Evolutionary conservation across 2,888 invertebrate species (phyloP).

Genomic region (Standfussiana lucernea): DNA sequence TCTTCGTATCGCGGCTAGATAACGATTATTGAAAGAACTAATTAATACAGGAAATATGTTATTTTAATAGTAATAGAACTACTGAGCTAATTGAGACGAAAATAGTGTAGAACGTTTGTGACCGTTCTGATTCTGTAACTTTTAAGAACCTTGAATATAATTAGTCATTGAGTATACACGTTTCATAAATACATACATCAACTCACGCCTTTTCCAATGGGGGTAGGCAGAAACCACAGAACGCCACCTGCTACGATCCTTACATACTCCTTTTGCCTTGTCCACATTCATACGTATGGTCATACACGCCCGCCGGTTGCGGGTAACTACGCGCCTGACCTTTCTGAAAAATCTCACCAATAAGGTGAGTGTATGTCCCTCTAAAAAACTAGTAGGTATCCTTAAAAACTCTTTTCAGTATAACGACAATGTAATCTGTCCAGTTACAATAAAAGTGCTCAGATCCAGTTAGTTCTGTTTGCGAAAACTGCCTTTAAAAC

Average conservation of each 20-base stretch:
- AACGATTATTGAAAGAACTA: not conserved
- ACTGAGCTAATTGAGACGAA: not conserved
- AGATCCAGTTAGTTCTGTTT: conserved; percentile 65
- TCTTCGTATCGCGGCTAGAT: not conserved
- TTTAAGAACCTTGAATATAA: not conserved
- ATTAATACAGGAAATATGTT: not conserved
- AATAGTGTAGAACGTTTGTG: not conserved
- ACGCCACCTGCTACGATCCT: too few relatives aligned
- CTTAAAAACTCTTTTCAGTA: not conserved
- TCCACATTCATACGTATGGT: too few relatives aligned
- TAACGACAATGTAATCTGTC: conserved; percentile 38
- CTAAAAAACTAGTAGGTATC: not conserved
- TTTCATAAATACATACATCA: too few relatives aligned
- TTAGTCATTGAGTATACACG: not conserved
- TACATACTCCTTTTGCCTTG: too few relatives aligned
- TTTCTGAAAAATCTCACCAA: too few relatives aligned
- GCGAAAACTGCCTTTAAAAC: conserved; percentile 76
- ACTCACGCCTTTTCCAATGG: too few relatives aligned
- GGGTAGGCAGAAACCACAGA: too few relatives aligned
- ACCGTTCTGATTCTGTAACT: not conserved
- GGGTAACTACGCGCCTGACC: too few relatives aligned
- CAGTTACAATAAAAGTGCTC: conserved; percentile 53
- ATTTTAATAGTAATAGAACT: not conserved
- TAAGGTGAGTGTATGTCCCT: too few relatives aligned
- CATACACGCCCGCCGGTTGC: too few relatives aligned